Evolutionary conservation across 2,888 invertebrate species (phyloP).

Genomic region (Andrena praecox): DNA sequence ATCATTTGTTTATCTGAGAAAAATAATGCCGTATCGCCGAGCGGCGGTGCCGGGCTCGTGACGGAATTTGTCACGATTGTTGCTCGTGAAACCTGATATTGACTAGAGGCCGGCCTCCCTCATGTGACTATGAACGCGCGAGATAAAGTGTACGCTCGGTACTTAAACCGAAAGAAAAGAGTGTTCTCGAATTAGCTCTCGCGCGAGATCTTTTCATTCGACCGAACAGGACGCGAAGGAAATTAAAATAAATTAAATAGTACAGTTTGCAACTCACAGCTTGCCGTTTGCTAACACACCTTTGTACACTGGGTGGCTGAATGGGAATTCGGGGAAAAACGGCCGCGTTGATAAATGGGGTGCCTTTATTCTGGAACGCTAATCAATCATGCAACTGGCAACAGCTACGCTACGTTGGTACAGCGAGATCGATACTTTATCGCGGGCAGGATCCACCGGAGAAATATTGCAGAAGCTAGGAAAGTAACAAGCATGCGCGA

Average conservation of each 20-base stretch:
- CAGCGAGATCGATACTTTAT: not conserved
- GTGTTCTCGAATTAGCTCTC: not conserved
- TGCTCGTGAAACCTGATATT: slow-evolving; percentile 61
- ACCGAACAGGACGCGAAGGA: not conserved
- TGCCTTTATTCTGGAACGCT: not conserved
- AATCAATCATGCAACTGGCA: not conserved
- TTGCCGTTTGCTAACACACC: too few relatives aligned
- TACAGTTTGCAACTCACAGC: too few relatives aligned
- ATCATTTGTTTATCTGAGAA: slow-evolving; percentile 66
- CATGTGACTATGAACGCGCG: slow-evolving; percentile 4
- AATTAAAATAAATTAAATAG: not conserved
- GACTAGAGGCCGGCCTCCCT: slow-evolving; percentile 20
- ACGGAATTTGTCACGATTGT: slow-evolving; percentile 63
- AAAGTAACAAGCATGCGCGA: not conserved
- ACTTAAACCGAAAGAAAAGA: slow-evolving; percentile 5
- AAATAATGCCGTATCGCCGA: slow-evolving; percentile 61
- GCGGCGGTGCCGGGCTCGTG: slow-evolving; percentile 24
- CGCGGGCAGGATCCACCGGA: not conserved
- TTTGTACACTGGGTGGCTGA: too few relatives aligned
- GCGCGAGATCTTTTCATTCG: not conserved
- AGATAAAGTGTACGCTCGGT: slow-evolving; percentile 40
- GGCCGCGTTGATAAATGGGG: not conserved
- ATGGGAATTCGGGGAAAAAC: too few relatives aligned
- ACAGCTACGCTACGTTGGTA: not conserved
- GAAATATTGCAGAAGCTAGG: not conserved